These are phyloP conservation scores for Vidua chalybeata DNA, from an alignment of 2,113 vertebrate species.

Conservation along the genomic window DNA sequence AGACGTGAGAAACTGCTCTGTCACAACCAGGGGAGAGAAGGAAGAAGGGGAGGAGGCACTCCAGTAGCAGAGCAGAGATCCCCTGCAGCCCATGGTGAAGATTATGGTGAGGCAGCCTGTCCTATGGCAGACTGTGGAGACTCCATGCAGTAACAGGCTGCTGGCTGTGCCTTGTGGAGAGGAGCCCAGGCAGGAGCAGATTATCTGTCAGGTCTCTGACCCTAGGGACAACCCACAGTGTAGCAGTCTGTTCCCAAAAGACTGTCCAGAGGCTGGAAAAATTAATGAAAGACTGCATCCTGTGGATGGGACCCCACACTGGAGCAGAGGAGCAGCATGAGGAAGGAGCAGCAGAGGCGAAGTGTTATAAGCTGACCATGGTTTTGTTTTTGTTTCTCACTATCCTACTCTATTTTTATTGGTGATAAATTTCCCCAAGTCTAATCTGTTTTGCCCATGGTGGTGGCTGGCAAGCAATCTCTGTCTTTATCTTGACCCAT, in stretches of 20 bases:
- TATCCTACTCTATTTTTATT: background rate
- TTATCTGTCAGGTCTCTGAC: background rate
- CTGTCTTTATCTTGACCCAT: background rate
- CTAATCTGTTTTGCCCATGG: background rate
- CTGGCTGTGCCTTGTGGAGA: background rate
- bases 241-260: background rate
- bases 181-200: background rate
- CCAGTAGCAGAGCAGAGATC: background rate
- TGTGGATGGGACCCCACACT: background rate
- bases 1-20: background rate
- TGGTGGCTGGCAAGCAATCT: fast-evolving
- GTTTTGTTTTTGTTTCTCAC: background rate
- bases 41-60: background rate
- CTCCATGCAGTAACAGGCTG: background rate
- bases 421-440: background rate
- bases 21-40: background rate
- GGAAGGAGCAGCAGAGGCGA: fast-evolving
- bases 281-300: background rate
- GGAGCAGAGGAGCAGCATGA: background rate
- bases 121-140: background rate
- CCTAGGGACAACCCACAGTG: background rate
- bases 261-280: background rate
- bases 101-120: background rate
- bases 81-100: background rate
- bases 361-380: background rate